Evolutionary conservation across 2,113 vertebrate genomes (phyloP).

Genomic region (human (Homo sapiens)): DNA sequence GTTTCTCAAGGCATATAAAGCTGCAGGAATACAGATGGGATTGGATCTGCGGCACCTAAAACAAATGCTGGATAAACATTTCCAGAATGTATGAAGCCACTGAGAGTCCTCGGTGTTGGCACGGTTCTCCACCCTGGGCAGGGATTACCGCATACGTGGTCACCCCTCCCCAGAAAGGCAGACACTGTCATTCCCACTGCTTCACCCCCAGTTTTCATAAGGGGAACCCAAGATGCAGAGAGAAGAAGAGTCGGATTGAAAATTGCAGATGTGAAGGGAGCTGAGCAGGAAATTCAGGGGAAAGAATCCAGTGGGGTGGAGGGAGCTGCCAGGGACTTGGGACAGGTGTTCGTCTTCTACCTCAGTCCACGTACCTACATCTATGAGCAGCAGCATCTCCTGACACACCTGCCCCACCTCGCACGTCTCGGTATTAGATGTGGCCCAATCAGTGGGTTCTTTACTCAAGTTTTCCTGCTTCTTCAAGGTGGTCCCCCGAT

Average conservation of each 20-base stretch:
- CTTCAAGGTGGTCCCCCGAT: rapidly evolving
- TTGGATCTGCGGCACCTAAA: background rate
- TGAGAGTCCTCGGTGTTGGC: background rate
- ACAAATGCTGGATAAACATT: background rate
- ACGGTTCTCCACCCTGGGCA: background rate
- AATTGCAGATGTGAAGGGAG: background rate
- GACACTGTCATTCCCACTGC: no score
- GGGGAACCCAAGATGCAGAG: background rate
- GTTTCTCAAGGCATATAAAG: background rate
- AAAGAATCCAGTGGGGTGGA: background rate
- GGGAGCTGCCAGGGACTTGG: rapidly evolving
- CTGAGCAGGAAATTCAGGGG: background rate
- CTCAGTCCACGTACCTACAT: background rate
- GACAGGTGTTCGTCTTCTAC: rapidly evolving
- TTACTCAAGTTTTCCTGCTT: rapidly evolving
- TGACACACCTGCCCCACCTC: constrained; percentile 9
- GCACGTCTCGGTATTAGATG: rapidly evolving
- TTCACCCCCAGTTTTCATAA: background rate
- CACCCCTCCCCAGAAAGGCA: background rate
- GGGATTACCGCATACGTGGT: rapidly evolving
- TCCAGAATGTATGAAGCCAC: no score
- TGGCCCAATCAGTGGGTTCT: rapidly evolving
- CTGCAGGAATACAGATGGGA: background rate
- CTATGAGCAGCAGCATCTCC: constrained; percentile 68
- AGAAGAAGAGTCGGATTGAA: background rate